These are phyloP conservation scores for Dione vanillae DNA, from an alignment of 2,888 invertebrate species.

Conservation along the genomic window DNA sequence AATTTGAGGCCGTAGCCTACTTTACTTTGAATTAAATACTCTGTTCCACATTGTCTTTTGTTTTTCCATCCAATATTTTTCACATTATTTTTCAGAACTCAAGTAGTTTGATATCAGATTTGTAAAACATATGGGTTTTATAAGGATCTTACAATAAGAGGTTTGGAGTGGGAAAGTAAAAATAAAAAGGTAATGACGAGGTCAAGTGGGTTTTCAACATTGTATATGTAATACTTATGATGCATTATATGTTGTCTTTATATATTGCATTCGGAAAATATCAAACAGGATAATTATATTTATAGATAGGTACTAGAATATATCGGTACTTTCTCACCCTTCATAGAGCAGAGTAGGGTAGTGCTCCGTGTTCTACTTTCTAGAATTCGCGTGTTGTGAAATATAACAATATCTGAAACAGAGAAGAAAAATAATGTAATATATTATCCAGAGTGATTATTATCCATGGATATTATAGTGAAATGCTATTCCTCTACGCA, in stretches of 20 bases:
- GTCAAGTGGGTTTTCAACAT: slow-evolving; percentile 10
- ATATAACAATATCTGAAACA: too few species aligned
- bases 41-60: background rate
- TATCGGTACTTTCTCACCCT: too few species aligned
- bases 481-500: too few species aligned
- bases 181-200: slow-evolving; percentile 11
- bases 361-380: too few species aligned
- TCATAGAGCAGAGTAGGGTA: too few species aligned
- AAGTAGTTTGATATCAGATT: background rate
- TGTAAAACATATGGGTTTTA: background rate
- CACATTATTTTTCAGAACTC: slow-evolving; percentile 10
- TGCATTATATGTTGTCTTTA: background rate
- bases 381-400: too few species aligned
- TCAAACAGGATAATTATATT: too few species aligned
- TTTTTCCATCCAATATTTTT: background rate
- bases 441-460: too few species aligned
- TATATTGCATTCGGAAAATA: background rate
- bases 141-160: slow-evolving; percentile 9
- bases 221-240: background rate
- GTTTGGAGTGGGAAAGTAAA: slow-evolving; percentile 3
- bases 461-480: too few species aligned
- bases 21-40: background rate
- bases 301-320: too few species aligned
- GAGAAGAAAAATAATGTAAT: too few species aligned
- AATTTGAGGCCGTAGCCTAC: background rate